Conservation (phyloP, 2,113 vertebrate species). For the Thermophis baileyi region DNA sequence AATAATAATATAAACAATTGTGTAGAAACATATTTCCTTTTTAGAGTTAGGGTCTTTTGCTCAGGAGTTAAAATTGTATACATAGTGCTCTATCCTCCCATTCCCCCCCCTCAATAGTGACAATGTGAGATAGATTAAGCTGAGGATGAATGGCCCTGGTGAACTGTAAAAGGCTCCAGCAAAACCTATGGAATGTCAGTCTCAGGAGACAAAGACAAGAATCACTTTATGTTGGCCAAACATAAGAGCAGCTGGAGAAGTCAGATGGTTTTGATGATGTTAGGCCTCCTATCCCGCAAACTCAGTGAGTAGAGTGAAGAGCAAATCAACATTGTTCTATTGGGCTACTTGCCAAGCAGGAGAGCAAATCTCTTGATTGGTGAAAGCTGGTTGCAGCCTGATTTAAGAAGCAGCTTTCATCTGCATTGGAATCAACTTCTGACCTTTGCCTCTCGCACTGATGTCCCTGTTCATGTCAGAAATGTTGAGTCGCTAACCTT, state of each 20-base stretch:
- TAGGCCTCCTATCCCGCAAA: not conserved
- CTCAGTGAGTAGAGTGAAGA: not conserved
- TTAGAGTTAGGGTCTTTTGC: not conserved
- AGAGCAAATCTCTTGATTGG: not conserved
- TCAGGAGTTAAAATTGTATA: not conserved
- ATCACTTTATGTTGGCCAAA: not conserved
- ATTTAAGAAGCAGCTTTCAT: not conserved
- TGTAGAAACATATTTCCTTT: not conserved
- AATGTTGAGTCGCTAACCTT: not conserved
- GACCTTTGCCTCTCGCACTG: not conserved
- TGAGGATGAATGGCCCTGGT: not conserved
- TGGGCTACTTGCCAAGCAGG: not conserved
- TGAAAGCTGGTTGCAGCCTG: not conserved
- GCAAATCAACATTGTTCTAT: not conserved
- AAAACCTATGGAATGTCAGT: not conserved
- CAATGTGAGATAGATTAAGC: not conserved
- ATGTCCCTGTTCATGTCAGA: not conserved
- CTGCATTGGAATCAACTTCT: not conserved
- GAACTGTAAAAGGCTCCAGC: not conserved
- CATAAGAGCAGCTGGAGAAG: not conserved
- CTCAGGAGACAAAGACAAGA: not conserved
- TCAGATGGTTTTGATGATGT: not conserved
- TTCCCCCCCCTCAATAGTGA: not conserved
- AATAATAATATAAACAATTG: not conserved
- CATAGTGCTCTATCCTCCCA: not conserved